Base-by-base conservation (phyloP, 1,140 invertebrate genomes). In the Leucophenga varia region DNA sequence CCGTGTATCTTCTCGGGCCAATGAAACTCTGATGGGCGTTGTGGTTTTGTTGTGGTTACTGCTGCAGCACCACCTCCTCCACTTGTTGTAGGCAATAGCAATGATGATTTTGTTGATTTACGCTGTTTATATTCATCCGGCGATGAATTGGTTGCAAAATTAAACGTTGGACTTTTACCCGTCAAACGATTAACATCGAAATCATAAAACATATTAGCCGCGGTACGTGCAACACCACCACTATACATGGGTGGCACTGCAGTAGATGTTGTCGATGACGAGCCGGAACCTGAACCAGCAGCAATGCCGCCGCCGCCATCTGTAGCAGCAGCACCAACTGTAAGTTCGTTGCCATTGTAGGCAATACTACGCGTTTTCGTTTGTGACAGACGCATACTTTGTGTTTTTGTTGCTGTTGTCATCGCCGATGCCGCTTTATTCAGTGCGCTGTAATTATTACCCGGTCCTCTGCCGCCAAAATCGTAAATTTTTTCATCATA, bases 81-180 rank as follows among this genome's bases (percentile, higher is more conserved):
- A 39, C 32, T 39, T 38, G 21, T 13, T 16, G 28, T 8, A 10
- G 32, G 38, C 30, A 38, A 28, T 18, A 43, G 49, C 22, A 55
- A 36, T 0, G 47, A 49, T 16, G 43, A 50, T 28, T 25, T 34
- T 7, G 58, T 45, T 12, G 35, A 43, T 43, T 52, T 55, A 6
- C 34, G 30, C 1, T 51, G 59, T 36, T 65, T 65, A 0, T 56
- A 14, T 13, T 65, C 63, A 17, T 67, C 63, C 12, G 64, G 57
- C 1, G 64, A 65, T 9, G 61, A 61, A 35, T 51, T 51, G 41
- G 61, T 54, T 25, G 72, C 75, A 38, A 72, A 74, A 5, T 71
- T 73, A 20, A 74, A 76, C 16, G 75, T 75, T 38, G 75, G 75
- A 59, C 75, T 76, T 49, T 76, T 76, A 19, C 75, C 75, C 2